These are phyloP conservation scores for Discoglossus pictus DNA, from an alignment of 2,797 vertebrate species.

Conservation along the genomic window DNA sequence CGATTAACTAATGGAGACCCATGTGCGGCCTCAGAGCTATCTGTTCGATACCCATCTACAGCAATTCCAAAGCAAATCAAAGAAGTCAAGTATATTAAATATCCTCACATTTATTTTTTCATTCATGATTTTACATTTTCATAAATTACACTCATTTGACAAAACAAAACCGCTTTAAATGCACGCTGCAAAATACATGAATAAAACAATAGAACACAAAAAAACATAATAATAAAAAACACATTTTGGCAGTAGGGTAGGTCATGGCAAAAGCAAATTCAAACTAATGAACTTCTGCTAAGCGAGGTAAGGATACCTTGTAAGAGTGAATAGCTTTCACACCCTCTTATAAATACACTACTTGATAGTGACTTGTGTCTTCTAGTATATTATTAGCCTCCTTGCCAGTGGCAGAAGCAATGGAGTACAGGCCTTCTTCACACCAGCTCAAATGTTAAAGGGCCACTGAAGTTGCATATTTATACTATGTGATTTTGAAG, in stretches of 20 bases:
- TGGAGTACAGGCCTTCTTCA: too few relatives aligned
- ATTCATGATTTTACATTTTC: slow-evolving; percentile 71
- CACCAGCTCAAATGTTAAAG: too few relatives aligned
- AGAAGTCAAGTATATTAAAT: slow-evolving; percentile 13
- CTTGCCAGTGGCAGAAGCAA: too few relatives aligned
- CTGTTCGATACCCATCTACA: too few relatives aligned
- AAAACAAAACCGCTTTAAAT: slow-evolving; percentile 81
- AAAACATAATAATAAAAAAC: too few relatives aligned
- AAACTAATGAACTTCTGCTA: slow-evolving; percentile 52
- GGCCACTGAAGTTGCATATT: too few relatives aligned
- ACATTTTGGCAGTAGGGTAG: slow-evolving; percentile 55
- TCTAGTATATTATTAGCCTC: too few relatives aligned
- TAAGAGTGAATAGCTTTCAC: slow-evolving; percentile 5
- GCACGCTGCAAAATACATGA: slow-evolving; percentile 67
- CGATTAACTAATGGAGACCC: too few relatives aligned
- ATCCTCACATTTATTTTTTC: slow-evolving; percentile 70
- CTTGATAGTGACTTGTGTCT: slow-evolving; percentile 4
- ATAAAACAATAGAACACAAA: slow-evolving; percentile 59
- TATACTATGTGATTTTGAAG: too few relatives aligned
- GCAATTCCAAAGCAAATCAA: too few relatives aligned
- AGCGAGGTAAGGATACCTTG: slow-evolving; percentile 49
- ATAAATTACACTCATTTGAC: slow-evolving; percentile 82
- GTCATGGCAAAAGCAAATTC: slow-evolving; percentile 53
- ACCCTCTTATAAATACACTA: slow-evolving; percentile 17
- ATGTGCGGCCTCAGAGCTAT: too few relatives aligned